Evolutionary conservation across 2,113 vertebrate species (phyloP).

Genomic region (Halcyon malimbica): DNA sequence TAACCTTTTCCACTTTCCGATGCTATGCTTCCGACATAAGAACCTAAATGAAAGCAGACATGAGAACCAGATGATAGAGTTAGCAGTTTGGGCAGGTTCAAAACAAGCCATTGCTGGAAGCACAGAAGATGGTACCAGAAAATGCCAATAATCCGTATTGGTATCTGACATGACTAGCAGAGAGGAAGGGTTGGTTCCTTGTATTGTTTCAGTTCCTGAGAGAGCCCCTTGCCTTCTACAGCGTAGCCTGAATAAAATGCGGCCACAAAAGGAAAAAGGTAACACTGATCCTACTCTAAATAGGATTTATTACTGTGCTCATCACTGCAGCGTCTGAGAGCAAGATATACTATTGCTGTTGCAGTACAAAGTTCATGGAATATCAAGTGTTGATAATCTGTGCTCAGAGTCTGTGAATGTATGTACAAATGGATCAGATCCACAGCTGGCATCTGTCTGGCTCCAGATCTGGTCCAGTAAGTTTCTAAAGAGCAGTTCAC

Average conservation of each 20-base stretch:
- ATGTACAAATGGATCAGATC: conserved; percentile 51
- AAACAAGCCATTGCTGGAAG: background rate
- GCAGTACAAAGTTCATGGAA: conserved; percentile 30
- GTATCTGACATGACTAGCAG: background rate
- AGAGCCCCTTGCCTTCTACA: background rate
- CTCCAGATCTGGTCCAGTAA: conserved; percentile 61
- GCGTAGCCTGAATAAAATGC: background rate
- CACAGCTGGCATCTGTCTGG: conserved; percentile 63
- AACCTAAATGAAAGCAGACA: background rate
- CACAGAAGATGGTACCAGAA: background rate
- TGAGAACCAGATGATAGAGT: background rate
- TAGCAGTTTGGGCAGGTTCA: background rate
- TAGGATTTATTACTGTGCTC: background rate
- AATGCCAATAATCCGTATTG: background rate
- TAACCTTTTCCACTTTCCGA: background rate
- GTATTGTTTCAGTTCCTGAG: background rate
- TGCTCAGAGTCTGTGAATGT: conserved; percentile 25
- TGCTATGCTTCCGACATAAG: background rate
- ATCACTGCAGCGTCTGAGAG: background rate
- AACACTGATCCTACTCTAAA: background rate
- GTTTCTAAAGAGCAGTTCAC: conserved; percentile 56
- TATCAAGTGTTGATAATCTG: conserved; percentile 47
- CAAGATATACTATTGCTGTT: background rate
- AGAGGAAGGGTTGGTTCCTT: background rate
- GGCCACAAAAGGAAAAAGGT: background rate